Evolutionary conservation across 1,140 invertebrate species (phyloP).

Genomic region (Solenopsis invicta): DNA sequence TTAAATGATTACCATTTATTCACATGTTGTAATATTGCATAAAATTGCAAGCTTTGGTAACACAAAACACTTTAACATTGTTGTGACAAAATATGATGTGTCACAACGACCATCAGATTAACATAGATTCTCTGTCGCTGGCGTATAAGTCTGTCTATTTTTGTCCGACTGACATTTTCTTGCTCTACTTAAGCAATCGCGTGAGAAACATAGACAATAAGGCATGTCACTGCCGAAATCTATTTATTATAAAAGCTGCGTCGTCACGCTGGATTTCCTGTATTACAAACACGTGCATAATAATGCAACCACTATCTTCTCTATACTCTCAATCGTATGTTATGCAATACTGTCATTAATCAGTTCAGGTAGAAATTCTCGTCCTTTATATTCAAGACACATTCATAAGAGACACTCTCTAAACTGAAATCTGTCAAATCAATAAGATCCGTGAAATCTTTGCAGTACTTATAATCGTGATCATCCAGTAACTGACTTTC

Average conservation of each 20-base stretch:
- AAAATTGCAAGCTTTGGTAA: not conserved
- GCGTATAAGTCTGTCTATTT: conserved; percentile 29
- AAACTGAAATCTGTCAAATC: too few species aligned
- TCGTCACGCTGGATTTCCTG: not conserved
- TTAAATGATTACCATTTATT: conserved; percentile 4
- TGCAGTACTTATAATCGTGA: too few species aligned
- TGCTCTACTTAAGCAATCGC: conserved; percentile 46
- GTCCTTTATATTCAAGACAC: not conserved
- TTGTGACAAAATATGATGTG: not conserved
- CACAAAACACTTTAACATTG: not conserved
- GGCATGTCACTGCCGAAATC: conserved; percentile 28
- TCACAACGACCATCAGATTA: not conserved
- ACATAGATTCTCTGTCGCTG: not conserved
- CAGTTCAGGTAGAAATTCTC: not conserved
- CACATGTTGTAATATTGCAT: not conserved
- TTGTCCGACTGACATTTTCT: conserved; percentile 45
- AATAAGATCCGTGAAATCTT: too few species aligned
- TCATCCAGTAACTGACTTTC: too few species aligned
- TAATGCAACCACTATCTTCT: not conserved
- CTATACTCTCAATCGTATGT: not conserved
- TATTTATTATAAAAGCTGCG: conserved; percentile 14
- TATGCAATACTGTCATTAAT: not conserved
- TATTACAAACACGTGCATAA: not conserved
- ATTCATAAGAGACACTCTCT: not conserved
- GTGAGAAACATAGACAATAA: conserved; percentile 28